Evolutionary conservation across 1,140 invertebrate species (phyloP), one percentile per base, ranked within the genome.

Genomic region (Liolophura sinensis): DNA sequence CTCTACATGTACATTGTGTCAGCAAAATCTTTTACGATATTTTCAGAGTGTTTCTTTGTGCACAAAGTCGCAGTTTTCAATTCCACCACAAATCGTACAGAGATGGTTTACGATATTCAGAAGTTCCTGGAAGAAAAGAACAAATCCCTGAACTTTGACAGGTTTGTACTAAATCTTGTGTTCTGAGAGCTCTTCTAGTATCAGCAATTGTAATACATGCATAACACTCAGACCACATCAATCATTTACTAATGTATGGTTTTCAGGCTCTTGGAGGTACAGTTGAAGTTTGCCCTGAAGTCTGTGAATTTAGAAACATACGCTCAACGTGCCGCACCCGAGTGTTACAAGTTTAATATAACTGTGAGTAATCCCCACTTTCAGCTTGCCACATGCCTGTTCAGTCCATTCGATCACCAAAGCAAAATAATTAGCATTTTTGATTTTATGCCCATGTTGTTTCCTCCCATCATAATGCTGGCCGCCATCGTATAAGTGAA

Each of bases 311-410:
- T 97, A 47, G 93, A 93, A 86, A 63, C 75, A 62, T 66, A 92
- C 0, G 91, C 92, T 4, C 90, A 91, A 0, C 89, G 93, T 47
- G 91, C 91, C 40, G 90, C 91, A 15, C 94, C 94, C 0, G 93
- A 96, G 85, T 97, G 95, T 82, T 97, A 92, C 79, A 85, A 89
- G 70, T 95, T 96, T 80, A 88, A 93, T 82, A 88, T 96, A 54
- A 85, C 79, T 27, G 87, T 89, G 75, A 79, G 71, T 61, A 58
- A 73, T 9, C 3, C 31, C 31, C 3, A 9, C 9, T 40, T 40
- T 40, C 31, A n/a, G n/a, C n/a, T n/a, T n/a, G n/a, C n/a, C n/a
- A n/a, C n/a, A n/a, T n/a, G n/a, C 31, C 3, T 40, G 31, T 40
- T 5, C 31, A 40, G 9, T 9, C 31, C 31, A 3, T 40, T 40